phyloP scores from a whole-genome alignment of 2,113 vertebrate species.

The Tinamus guttatus region DNA sequence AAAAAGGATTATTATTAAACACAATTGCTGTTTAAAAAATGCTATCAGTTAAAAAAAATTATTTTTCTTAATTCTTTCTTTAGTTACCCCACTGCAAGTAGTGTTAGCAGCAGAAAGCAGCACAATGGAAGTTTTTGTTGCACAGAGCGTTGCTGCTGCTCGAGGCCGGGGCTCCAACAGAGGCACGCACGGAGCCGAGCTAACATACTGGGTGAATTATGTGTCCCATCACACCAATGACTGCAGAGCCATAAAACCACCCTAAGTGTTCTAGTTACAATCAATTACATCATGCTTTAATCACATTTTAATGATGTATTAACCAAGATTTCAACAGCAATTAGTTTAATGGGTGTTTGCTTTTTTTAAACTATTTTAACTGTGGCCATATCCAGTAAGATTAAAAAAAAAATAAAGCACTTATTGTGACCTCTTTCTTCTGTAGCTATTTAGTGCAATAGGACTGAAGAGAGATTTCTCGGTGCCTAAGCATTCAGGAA shows the following conservation, averaged over 20 bases:
- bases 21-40: neutral
- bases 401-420: slow-evolving; percentile 21
- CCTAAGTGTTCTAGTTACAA: slow-evolving; percentile 73
- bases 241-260: slow-evolving; percentile 68
- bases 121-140: slow-evolving; percentile 67
- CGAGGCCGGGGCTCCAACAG: neutral
- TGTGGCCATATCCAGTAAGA: slow-evolving; percentile 44
- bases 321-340: slow-evolving; percentile 74
- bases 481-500: neutral
- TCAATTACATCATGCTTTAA: slow-evolving; percentile 73
- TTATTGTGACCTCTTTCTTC: slow-evolving; percentile 51
- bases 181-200: slow-evolving; percentile 43
- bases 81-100: neutral
- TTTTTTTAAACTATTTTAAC: slow-evolving; percentile 56
- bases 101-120: neutral
- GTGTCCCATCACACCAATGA: slow-evolving; percentile 69
- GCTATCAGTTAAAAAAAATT: neutral
- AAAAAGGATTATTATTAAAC: neutral
- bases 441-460: neutral
- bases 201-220: slow-evolving; percentile 77
- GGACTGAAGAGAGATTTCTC: slow-evolving; percentile 5
- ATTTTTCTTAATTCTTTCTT: neutral
- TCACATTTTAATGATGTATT: slow-evolving; percentile 77
- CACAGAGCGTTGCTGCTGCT: neutral
- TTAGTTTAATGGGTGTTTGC: slow-evolving; percentile 48